Percentiles rank a stretch among this genome's conserved stretches.
Evolutionary conservation across 2,888 invertebrate genomes (phyloP).

Genomic region (Lordiphosa fenestrarum): DNA sequence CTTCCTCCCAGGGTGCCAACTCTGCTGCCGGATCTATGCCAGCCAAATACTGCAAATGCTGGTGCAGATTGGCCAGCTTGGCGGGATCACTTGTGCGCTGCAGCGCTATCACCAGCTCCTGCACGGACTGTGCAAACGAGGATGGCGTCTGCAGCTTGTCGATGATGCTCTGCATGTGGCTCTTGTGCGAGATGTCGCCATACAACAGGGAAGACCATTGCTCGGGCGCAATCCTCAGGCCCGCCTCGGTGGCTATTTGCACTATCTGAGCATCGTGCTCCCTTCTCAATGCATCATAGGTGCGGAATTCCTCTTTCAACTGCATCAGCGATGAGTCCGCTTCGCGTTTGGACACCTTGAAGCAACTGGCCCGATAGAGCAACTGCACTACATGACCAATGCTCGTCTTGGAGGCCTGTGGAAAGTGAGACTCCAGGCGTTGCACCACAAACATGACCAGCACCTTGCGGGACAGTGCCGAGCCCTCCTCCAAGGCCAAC

Average conservation of each 20-base stretch:
- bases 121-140: slow-evolving; percentile 94
- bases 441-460: slow-evolving; percentile 99
- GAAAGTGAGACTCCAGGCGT: slow-evolving; percentile 95
- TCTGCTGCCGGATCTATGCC: slow-evolving; percentile 92
- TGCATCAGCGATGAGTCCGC: slow-evolving; percentile 99
- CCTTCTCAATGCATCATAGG: slow-evolving; percentile 94
- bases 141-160: slow-evolving; percentile 96
- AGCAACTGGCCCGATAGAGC: slow-evolving; percentile 98
- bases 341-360: slow-evolving; percentile 98
- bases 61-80: slow-evolving; percentile 87
- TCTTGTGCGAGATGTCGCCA: slow-evolving; percentile 96
- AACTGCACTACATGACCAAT: slow-evolving; percentile 99
- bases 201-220: slow-evolving; percentile 98
- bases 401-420: slow-evolving; percentile 98
- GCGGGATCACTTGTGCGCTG: slow-evolving; percentile 93
- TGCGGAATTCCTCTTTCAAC: slow-evolving; percentile 96
- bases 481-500: slow-evolving; percentile 96
- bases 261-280: slow-evolving; percentile 99
- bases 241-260: slow-evolving; percentile 98
- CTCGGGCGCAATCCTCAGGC: slow-evolving; percentile 97
- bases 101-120: slow-evolving; percentile 93
- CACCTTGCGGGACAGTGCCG: slow-evolving; percentile 94
- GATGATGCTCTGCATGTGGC: slow-evolving; percentile 96
- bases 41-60: slow-evolving; percentile 91
- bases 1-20: slow-evolving; percentile 84